phyloP scores from a whole-genome alignment of 2,888 invertebrate genomes.

The Drosophila pseudotalamancana region DNA sequence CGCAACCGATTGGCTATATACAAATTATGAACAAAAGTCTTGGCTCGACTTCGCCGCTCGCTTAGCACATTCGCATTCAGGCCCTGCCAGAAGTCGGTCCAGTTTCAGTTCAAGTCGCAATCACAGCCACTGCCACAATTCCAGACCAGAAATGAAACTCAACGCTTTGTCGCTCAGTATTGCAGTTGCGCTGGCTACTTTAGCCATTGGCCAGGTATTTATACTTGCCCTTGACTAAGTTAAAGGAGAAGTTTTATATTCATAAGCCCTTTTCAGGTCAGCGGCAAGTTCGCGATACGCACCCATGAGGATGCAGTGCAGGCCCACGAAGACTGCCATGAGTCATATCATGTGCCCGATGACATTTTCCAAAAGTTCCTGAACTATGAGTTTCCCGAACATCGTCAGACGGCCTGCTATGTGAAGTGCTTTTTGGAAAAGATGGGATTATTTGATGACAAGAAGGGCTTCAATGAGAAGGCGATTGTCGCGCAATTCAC shows the following conservation, averaged over 20 bases:
- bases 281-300: constrained; percentile 74
- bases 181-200: constrained; percentile 43
- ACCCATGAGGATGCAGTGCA: constrained; percentile 76
- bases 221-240: background rate
- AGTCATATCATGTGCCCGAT: constrained; percentile 70
- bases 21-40: constrained; percentile 67
- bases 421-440: constrained; percentile 82
- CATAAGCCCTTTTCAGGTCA: constrained; percentile 31
- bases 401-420: constrained; percentile 81
- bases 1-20: constrained; percentile 46
- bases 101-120: constrained; percentile 16
- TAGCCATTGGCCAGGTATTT: constrained; percentile 67
- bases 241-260: background rate
- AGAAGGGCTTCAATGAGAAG: constrained; percentile 76
- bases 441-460: constrained; percentile 79
- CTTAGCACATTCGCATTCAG: constrained; percentile 65
- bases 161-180: constrained; percentile 58
- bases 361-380: constrained; percentile 80
- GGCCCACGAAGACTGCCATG: constrained; percentile 80
- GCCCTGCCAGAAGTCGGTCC: constrained; percentile 66
- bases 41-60: too few relatives aligned
- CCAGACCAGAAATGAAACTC: constrained; percentile 65
- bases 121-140: background rate
- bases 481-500: constrained; percentile 79
- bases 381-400: constrained; percentile 79